Evolutionary conservation across 2,113 vertebrate species (phyloP).

Genomic region (Aptenodytes forsteri): DNA sequence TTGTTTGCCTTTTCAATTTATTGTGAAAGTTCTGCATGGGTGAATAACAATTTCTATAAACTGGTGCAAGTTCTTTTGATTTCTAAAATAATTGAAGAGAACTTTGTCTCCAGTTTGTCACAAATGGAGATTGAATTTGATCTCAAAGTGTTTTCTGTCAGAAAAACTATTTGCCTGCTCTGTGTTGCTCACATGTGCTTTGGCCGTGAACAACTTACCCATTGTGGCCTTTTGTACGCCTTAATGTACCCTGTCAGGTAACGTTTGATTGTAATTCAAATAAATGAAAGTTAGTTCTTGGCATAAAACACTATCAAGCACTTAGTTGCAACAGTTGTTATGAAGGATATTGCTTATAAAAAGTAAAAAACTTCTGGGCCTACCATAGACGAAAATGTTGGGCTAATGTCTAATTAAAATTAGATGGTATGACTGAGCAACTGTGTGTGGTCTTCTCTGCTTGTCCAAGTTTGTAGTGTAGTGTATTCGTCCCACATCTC

Average conservation of each 20-base stretch:
- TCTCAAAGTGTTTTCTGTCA: slow-evolving; percentile 30
- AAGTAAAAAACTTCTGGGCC: not conserved
- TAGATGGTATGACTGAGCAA: not conserved
- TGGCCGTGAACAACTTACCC: not conserved
- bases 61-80: not conserved
- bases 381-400: not conserved
- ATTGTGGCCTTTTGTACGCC: slow-evolving; percentile 21
- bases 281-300: not conserved
- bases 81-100: slow-evolving; percentile 23
- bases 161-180: slow-evolving; percentile 19
- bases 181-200: not conserved
- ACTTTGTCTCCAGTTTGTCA: not conserved
- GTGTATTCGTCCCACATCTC: not conserved
- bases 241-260: slow-evolving; percentile 1
- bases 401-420: not conserved
- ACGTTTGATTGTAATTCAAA: slow-evolving; percentile 1
- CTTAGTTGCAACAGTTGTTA: not conserved
- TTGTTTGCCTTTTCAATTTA: not conserved
- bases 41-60: not conserved
- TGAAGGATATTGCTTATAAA: not conserved
- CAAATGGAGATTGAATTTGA: slow-evolving; percentile 9
- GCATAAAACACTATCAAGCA: not conserved
- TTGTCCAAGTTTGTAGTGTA: not conserved
- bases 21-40: not conserved
- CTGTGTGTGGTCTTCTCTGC: slow-evolving; percentile 26